Evolutionary conservation across 2,888 invertebrate genomes (phyloP), one percentile per base, ranked within the genome.

Genomic region (Heteropelma amictum): DNA sequence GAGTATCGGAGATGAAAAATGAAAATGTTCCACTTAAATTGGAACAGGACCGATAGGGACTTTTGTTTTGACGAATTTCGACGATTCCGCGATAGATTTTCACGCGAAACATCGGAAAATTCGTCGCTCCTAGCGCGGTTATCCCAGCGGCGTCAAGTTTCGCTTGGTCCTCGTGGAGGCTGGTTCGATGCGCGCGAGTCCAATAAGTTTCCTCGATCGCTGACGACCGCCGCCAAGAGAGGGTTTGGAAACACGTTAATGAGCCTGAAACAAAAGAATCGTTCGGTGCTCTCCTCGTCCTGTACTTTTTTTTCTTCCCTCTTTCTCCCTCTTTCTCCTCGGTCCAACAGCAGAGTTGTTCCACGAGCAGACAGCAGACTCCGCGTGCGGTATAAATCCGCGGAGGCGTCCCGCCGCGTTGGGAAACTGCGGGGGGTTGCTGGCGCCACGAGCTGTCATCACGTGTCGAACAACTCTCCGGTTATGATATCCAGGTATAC

Each of bases 391-490:
- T 68, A 76, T 68, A 75, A 71, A 69, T 70, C 75, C 71, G 49
- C 35, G 58, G 65, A 75, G 68, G 80, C 82, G 82, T 83, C 82
- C 87, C 80, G 86, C 81, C 74, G 88, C 64, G 85, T 73, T 70
- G 67, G 65, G 75, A 61, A 85, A 84, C 88, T 82, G 80, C 88
- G 80, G 88, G 89, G 88, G 88, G 88, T 85, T 82, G 83, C 85
- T 86, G 89, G 88, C 89, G 89, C 89, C 89, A 88, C 80, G 85
- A 85, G 87, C 88, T 88, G 88, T 89, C 89, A 88, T 88, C 89
- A 87, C 87, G 87, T 87, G 87, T 86, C 86, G 83, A 80, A 79
- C 76, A 40, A 64, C 42, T 63, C 70, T 58, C 58, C 23, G 72
- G 63, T 70, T 72, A 76, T 73, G 74, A 77, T 77, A 73, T 71